Conservation (phyloP, 2,113 vertebrate species). For the Oxygymnocypris stewartii region DNA sequence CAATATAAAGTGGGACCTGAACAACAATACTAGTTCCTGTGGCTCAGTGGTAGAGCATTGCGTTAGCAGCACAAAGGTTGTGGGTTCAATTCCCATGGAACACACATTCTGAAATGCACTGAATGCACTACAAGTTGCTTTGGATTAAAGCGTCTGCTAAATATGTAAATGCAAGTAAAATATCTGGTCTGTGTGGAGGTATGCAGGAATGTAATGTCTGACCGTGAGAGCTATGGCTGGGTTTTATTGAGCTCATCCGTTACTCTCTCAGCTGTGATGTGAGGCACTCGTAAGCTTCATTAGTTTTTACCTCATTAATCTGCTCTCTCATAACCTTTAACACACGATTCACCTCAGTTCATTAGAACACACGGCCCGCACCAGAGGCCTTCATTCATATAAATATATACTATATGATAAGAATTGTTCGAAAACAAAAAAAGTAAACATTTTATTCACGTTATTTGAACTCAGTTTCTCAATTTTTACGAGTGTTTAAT, state of each 20-base stretch:
- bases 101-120: no score
- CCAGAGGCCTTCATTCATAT: conserved; percentile 27
- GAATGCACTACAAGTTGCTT: no score
- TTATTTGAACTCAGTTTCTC: not conserved
- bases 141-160: no score
- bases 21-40: not conserved
- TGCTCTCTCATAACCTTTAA: conserved; percentile 77
- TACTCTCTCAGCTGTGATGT: conserved; percentile 77
- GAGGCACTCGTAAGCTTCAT: conserved; percentile 78
- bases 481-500: not conserved
- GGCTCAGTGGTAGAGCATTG: no score
- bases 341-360: conserved; percentile 68
- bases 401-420: conserved; percentile 39
- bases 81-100: no score
- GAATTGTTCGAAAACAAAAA: conserved; percentile 35
- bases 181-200: not conserved
- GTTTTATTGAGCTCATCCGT: conserved; percentile 84
- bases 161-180: no score
- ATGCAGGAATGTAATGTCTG: not conserved
- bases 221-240: conserved; percentile 77
- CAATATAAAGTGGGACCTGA: no score
- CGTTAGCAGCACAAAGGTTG: no score
- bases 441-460: conserved; percentile 25
- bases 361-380: conserved; percentile 57
- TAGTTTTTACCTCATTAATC: conserved; percentile 84